Conservation (phyloP, 2,888 invertebrate genomes). For the Sturmia bella region DNA sequence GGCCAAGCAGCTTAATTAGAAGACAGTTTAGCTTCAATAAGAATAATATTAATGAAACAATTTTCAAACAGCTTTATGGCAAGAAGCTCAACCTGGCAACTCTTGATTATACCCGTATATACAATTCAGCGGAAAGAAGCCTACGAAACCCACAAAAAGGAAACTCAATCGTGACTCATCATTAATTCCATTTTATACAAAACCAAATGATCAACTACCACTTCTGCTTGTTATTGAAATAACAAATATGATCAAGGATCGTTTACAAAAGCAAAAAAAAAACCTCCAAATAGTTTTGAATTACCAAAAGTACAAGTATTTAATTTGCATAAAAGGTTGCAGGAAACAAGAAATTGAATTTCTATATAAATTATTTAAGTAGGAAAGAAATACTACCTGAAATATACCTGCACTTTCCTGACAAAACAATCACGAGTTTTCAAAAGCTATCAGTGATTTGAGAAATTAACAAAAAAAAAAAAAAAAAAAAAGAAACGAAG, state of each 20-base stretch:
- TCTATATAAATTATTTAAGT: slow-evolving; percentile 34
- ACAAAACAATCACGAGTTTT: slow-evolving; percentile 31
- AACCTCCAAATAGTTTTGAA: slow-evolving; percentile 47
- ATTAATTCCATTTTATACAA: slow-evolving; percentile 52
- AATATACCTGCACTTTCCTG: slow-evolving; percentile 5
- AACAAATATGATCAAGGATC: slow-evolving; percentile 57
- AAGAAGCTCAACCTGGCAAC: slow-evolving; percentile 33
- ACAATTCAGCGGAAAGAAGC: background rate
- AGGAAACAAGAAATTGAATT: slow-evolving; percentile 64
- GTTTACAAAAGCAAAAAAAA: slow-evolving; percentile 20
- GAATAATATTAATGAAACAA: too few species aligned
- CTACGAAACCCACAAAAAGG: slow-evolving; percentile 25
- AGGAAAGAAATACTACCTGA: slow-evolving; percentile 14
- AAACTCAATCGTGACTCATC: slow-evolving; percentile 64
- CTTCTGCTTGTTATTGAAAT: slow-evolving; percentile 10
- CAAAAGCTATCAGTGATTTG: slow-evolving; percentile 33
- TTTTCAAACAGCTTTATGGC: too few species aligned
- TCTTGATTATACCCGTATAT: background rate
- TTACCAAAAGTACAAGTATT: slow-evolving; percentile 60
- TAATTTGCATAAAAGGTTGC: slow-evolving; percentile 64
- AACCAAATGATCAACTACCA: slow-evolving; percentile 56
- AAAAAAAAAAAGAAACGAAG: background rate
- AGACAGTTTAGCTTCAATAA: too few species aligned
- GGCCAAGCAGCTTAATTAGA: too few species aligned
- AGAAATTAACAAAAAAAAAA: too few species aligned